Conservation (phyloP, 1,140 invertebrate species). For the Heliconius hewitsoni region DNA sequence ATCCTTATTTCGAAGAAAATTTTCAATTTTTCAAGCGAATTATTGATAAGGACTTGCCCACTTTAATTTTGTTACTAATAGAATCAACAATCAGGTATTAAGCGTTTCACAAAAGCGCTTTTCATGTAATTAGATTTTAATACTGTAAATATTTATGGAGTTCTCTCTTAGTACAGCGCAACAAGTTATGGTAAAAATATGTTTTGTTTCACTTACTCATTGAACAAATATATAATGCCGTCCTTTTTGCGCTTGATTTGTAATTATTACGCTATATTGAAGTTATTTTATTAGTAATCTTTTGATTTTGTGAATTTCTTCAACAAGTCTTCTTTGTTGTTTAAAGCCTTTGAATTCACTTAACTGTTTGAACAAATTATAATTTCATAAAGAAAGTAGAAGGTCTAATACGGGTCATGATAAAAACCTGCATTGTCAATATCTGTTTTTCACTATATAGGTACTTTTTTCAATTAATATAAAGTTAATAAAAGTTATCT, state of each 20-base stretch:
- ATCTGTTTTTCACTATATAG: no score
- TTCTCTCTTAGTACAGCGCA: neutral
- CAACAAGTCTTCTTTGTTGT: neutral
- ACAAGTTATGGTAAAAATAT: neutral
- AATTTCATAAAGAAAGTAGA: no score
- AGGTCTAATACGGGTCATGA: no score
- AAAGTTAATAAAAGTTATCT: no score
- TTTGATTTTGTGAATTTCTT: slow-evolving; percentile 2
- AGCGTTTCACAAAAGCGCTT: slow-evolving; percentile 5
- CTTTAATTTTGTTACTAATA: slow-evolving; percentile 11
- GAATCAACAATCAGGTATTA: neutral
- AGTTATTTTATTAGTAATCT: neutral
- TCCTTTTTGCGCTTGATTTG: neutral
- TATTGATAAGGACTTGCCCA: neutral
- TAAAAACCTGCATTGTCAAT: no score
- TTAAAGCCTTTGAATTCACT: neutral
- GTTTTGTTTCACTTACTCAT: neutral
- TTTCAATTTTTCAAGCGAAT: neutral
- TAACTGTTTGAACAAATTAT: no score
- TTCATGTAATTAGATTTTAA: slow-evolving; percentile 5
- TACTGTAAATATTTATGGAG: slow-evolving; percentile 14
- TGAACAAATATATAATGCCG: neutral
- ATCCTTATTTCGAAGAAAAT: neutral
- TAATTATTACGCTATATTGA: neutral
- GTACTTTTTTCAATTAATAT: no score